Percentiles rank a stretch among this genome's conserved stretches.
Evolutionary conservation across 2,113 vertebrate genomes (phyloP).

Genomic region (Noturus placidus): DNA sequence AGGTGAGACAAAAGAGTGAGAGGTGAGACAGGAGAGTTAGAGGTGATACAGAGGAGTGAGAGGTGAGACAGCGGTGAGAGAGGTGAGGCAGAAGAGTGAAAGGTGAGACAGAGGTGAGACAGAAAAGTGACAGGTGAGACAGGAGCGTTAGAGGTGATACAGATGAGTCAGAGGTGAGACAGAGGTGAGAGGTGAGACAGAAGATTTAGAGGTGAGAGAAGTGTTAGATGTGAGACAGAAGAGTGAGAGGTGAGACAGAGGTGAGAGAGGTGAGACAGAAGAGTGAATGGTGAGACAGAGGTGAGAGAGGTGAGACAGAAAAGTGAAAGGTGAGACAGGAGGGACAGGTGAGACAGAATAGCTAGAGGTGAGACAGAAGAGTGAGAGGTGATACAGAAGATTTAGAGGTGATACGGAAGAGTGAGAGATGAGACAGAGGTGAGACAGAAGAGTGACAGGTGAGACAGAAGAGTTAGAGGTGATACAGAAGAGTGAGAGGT

Average conservation of each 20-base stretch:
- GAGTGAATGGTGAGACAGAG: background rate
- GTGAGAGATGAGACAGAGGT: background rate
- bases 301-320: conserved; percentile 44
- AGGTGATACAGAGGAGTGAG: background rate
- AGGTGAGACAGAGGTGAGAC: background rate
- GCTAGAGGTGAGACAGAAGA: background rate
- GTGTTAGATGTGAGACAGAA: no score
- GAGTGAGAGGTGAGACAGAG: background rate
- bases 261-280: background rate
- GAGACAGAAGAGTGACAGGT: background rate
- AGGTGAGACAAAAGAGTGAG: background rate
- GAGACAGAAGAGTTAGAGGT: no score
- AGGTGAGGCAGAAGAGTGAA: no score
- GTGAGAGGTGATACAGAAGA: background rate
- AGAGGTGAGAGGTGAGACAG: background rate
- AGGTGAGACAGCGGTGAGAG: background rate
- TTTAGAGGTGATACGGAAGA: no score
- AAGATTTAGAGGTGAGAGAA: background rate
- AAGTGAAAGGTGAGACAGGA: background rate
- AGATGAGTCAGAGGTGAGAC: background rate
- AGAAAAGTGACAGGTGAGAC: background rate
- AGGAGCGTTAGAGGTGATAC: background rate
- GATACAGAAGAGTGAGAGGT: background rate
- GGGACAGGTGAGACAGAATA: no score
- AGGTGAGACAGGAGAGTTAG: background rate